phyloP scores from a whole-genome alignment of 2,113 vertebrate genomes.

The Pholis gunnellus region DNA sequence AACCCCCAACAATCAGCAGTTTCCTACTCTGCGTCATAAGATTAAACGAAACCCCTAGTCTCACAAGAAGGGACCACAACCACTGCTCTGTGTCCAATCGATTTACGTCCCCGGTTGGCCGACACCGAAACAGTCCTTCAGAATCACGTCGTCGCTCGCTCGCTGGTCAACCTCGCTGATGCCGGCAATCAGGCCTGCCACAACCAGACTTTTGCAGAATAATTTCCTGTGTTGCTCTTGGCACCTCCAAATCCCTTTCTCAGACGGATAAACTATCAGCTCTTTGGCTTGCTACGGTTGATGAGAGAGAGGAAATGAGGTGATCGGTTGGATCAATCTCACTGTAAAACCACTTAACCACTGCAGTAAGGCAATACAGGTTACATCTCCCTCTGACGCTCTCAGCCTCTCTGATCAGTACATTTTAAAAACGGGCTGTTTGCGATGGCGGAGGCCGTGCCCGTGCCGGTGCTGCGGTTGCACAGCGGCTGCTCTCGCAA shows the following conservation, averaged over 20 bases:
- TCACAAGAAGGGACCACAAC: slow-evolving; percentile 52
- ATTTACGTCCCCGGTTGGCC: slow-evolving; percentile 55
- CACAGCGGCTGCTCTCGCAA: slow-evolving; percentile 47
- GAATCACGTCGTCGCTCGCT: slow-evolving; percentile 54
- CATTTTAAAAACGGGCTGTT: slow-evolving; percentile 53
- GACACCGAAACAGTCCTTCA: slow-evolving; percentile 48
- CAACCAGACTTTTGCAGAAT: slow-evolving; percentile 58
- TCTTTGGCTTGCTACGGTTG: slow-evolving; percentile 54
- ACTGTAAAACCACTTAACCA: slow-evolving; percentile 73
- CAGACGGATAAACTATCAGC: slow-evolving; percentile 62
- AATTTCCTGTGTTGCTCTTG: slow-evolving; percentile 72
- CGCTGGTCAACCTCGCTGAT: slow-evolving; percentile 44
- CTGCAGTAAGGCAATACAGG: slow-evolving; percentile 52
- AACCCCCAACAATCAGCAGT: slow-evolving; percentile 42
- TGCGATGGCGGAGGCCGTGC: slow-evolving; percentile 40
- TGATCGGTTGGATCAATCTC: slow-evolving; percentile 73
- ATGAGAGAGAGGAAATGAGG: slow-evolving; percentile 75
- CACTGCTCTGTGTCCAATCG: slow-evolving; percentile 48
- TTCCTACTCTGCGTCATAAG: slow-evolving; percentile 18
- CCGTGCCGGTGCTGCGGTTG: slow-evolving; percentile 46
- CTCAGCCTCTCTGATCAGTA: slow-evolving; percentile 47
- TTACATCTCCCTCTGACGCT: slow-evolving; percentile 49
- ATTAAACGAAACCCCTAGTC: slow-evolving; percentile 53
- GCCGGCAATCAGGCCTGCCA: slow-evolving; percentile 53
- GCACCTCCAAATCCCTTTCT: slow-evolving; percentile 67